Evolutionary conservation across 2,113 vertebrate genomes (phyloP).

Genomic region (Solea senegalensis): DNA sequence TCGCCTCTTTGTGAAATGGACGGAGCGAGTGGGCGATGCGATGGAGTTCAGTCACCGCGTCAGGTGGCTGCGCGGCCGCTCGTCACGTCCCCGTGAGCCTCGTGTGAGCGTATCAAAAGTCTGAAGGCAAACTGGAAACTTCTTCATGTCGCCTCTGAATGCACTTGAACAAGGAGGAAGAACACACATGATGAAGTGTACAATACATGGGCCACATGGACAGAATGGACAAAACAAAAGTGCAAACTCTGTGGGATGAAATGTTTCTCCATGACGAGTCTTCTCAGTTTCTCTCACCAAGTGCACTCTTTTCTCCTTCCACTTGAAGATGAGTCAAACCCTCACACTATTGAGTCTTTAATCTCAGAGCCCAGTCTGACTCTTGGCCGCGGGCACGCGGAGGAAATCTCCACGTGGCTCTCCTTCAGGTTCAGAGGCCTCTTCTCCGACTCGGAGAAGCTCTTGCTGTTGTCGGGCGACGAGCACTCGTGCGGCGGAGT

Average conservation of each 20-base stretch:
- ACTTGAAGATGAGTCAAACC: slow-evolving; percentile 33
- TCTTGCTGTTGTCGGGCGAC: slow-evolving; percentile 79
- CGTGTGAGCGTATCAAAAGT: slow-evolving; percentile 47
- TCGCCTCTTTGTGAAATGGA: slow-evolving; percentile 57
- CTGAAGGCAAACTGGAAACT: slow-evolving; percentile 60
- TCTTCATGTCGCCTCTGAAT: slow-evolving; percentile 45
- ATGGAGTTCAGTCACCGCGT: slow-evolving; percentile 34
- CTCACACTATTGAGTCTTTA: slow-evolving; percentile 95
- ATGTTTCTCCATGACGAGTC: slow-evolving; percentile 54
- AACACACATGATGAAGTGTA: slow-evolving; percentile 57
- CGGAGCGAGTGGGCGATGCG: slow-evolving; percentile 55
- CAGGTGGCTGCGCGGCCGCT: slow-evolving; percentile 4
- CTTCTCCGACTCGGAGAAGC: slow-evolving; percentile 88
- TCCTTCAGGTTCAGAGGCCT: slow-evolving; percentile 87
- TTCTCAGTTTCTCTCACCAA: slow-evolving; percentile 48
- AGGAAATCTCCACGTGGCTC: slow-evolving; percentile 90
- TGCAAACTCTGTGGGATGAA: slow-evolving; percentile 75
- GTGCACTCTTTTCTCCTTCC: slow-evolving; percentile 47
- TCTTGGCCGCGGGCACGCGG: slow-evolving; percentile 87
- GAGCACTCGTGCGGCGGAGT: slow-evolving; percentile 84
- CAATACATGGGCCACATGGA: slow-evolving; percentile 59
- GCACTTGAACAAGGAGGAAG: slow-evolving; percentile 44
- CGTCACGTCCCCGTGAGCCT: slow-evolving; percentile 60
- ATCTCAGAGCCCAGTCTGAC: slow-evolving; percentile 95
- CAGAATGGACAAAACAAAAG: slow-evolving; percentile 64